Percentiles rank a stretch among this genome's conserved stretches.
Conservation (phyloP, 2,797 vertebrate species). For the Notoglanidium macrostoma region DNA sequence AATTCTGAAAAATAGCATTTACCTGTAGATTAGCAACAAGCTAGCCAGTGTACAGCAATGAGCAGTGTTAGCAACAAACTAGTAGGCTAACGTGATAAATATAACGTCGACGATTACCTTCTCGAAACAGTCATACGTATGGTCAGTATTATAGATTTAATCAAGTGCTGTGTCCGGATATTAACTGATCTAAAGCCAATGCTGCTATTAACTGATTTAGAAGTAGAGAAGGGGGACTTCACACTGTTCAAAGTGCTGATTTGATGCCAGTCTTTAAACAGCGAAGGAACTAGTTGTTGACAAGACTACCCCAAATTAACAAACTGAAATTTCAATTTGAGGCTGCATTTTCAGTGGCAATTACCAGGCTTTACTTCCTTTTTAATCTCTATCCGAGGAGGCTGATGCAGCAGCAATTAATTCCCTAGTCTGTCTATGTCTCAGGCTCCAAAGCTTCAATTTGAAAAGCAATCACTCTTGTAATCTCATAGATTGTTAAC, state of each 20-base stretch:
- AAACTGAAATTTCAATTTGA: background rate
- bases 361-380: background rate
- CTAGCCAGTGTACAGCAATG: background rate
- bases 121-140: background rate
- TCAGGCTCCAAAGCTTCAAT: background rate
- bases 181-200: no score
- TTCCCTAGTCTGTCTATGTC: background rate
- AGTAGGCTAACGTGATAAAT: background rate
- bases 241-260: background rate
- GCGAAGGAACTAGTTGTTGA: background rate
- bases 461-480: background rate
- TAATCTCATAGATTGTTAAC: background rate
- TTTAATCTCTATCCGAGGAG: background rate
- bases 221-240: background rate
- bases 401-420: background rate
- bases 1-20: background rate
- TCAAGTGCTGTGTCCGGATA: no score
- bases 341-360: background rate
- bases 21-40: background rate
- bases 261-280: background rate
- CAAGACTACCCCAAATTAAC: background rate
- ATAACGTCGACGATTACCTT: background rate
- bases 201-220: background rate
- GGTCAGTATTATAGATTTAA: background rate
- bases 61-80: background rate